Evolutionary conservation across 2,113 vertebrate genomes (phyloP).

Genomic region (Hystrix brachyura): DNA sequence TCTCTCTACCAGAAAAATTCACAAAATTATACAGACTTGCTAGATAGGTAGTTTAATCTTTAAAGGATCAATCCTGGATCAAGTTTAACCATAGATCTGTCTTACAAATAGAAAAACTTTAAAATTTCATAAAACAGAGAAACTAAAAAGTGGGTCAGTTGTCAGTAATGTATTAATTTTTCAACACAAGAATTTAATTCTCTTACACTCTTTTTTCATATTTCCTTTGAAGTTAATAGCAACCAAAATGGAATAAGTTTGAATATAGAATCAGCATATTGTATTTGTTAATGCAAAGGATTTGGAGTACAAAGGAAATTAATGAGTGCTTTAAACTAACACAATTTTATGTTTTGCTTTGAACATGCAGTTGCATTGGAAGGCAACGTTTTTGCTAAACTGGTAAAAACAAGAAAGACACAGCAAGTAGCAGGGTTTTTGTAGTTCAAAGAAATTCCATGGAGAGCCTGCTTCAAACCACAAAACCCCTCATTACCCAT

Average conservation of each 20-base stretch:
- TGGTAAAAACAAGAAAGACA: slow-evolving; percentile 85
- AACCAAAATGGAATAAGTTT: slow-evolving; percentile 77
- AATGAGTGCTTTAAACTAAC: slow-evolving; percentile 87
- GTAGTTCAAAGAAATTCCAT: slow-evolving; percentile 87
- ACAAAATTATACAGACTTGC: not conserved
- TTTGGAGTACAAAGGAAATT: slow-evolving; percentile 88
- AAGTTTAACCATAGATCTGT: slow-evolving; percentile 69
- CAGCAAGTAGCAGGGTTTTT: slow-evolving; percentile 55
- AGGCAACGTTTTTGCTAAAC: slow-evolving; percentile 79
- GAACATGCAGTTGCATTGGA: slow-evolving; percentile 77
- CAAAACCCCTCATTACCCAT: slow-evolving; percentile 80
- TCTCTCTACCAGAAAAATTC: not conserved
- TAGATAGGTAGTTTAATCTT: slow-evolving; percentile 71
- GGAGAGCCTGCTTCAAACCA: slow-evolving; percentile 81
- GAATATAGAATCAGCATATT: slow-evolving; percentile 82
- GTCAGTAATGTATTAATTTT: slow-evolving; percentile 89
- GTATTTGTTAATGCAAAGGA: slow-evolving; percentile 83
- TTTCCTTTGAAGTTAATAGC: slow-evolving; percentile 88
- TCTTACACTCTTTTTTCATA: slow-evolving; percentile 72
- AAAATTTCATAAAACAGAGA: slow-evolving; percentile 84
- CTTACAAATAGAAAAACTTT: slow-evolving; percentile 83
- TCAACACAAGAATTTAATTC: slow-evolving; percentile 85
- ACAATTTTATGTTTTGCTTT: slow-evolving; percentile 86
- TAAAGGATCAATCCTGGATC: slow-evolving; percentile 56
- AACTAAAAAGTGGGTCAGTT: slow-evolving; percentile 88